Evolutionary conservation across 2,113 vertebrate species (phyloP).

Genomic region (Myanophis thanlyinensis): DNA sequence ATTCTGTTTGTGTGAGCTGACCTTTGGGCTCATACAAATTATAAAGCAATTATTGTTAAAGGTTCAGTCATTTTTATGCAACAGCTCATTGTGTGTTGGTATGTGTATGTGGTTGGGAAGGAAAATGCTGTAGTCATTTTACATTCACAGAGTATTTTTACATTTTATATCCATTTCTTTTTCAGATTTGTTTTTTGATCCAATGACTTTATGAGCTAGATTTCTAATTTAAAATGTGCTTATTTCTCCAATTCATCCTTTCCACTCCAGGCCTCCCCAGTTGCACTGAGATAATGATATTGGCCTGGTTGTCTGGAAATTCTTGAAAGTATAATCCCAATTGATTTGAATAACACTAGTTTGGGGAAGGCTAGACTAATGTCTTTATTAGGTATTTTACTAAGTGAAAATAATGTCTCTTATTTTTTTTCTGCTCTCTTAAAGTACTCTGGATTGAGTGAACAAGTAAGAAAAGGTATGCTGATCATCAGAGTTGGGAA

Average conservation of each 20-base stretch:
- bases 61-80: conserved; percentile 16
- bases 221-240: not conserved
- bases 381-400: not conserved
- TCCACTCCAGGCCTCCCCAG: not conserved
- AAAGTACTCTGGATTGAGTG: not conserved
- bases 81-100: conserved; percentile 13
- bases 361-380: not conserved
- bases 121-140: conserved; percentile 28
- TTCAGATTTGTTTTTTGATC: not conserved
- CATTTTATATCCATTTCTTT: not conserved
- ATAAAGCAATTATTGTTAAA: conserved; percentile 19
- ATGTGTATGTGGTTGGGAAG: conserved; percentile 19
- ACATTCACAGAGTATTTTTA: conserved; percentile 9
- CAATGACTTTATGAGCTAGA: not conserved
- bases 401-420: not conserved
- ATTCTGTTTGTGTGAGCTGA: conserved; percentile 21
- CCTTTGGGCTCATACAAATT: conserved; percentile 33
- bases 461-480: not conserved
- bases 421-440: not conserved
- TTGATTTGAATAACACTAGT: not conserved
- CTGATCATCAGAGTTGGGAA: not conserved
- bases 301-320: not conserved
- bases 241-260: not conserved
- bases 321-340: not conserved
- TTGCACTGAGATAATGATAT: not conserved